Evolutionary conservation across 1,140 invertebrate species (phyloP).

Genomic region (Bombus confusus): DNA sequence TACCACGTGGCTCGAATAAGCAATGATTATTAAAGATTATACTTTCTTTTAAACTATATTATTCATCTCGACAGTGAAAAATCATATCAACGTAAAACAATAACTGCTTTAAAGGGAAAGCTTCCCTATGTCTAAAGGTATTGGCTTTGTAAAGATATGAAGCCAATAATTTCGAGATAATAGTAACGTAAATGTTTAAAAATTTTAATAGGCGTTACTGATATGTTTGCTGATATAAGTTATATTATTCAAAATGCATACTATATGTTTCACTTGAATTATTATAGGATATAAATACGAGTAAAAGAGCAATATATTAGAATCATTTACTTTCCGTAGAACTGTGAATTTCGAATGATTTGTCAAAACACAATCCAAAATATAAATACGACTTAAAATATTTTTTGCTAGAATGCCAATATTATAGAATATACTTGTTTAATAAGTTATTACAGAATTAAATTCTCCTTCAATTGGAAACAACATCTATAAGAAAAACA

Average conservation of each 20-base stretch:
- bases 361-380: no score
- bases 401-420: no score
- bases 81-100: background rate
- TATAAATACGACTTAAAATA: no score
- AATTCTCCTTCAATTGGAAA: no score
- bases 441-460: no score
- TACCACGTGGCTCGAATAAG: background rate
- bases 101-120: background rate
- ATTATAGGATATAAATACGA: background rate
- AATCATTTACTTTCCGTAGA: background rate
- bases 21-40: background rate
- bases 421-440: no score
- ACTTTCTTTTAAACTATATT: background rate
- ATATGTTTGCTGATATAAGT: background rate
- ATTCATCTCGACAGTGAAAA: background rate
- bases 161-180: background rate
- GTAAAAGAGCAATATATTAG: background rate
- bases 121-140: background rate
- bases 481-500: no score
- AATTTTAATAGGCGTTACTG: background rate
- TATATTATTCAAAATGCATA: background rate
- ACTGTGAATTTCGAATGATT: no score
- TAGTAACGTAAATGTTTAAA: background rate
- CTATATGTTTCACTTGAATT: background rate
- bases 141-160: background rate